These are phyloP conservation scores for Calameuta filiformis DNA, from an alignment of 2,888 invertebrate species.

Conservation along the genomic window DNA sequence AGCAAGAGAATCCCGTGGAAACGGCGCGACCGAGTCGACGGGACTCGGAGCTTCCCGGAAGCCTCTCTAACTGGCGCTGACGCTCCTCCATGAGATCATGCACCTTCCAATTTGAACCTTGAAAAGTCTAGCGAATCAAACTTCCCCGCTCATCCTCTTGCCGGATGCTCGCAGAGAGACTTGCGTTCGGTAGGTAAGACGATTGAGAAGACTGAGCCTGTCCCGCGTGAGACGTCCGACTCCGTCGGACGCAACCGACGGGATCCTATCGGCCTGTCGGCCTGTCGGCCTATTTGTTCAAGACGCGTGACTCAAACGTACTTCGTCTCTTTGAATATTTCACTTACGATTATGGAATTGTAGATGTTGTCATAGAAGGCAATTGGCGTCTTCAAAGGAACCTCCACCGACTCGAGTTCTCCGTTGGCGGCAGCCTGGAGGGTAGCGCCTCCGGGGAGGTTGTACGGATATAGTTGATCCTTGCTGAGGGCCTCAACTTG, in stretches of 20 bases:
- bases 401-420: constrained; percentile 68
- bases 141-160: background rate
- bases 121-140: background rate
- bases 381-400: constrained; percentile 77
- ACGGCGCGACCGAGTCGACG: background rate
- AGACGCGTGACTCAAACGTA: background rate
- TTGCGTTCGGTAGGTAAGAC: background rate
- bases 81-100: constrained; percentile 40
- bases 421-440: constrained; percentile 49
- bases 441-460: constrained; percentile 32
- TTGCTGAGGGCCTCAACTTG: constrained; percentile 41
- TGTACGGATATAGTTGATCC: constrained; percentile 54
- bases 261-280: too few relatives aligned
- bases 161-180: background rate
- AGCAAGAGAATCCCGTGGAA: background rate
- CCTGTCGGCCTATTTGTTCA: background rate
- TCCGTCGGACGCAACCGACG: too few relatives aligned
- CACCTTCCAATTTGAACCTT: constrained; percentile 22
- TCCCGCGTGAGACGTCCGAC: too few relatives aligned
- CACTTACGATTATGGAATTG: constrained; percentile 85
- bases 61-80: constrained; percentile 10
- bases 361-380: constrained; percentile 83
- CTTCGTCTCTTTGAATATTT: background rate
- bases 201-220: background rate
- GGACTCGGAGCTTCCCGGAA: background rate